Base-by-base conservation (phyloP, 2,888 invertebrate species). In the Andricus curvator region DNA sequence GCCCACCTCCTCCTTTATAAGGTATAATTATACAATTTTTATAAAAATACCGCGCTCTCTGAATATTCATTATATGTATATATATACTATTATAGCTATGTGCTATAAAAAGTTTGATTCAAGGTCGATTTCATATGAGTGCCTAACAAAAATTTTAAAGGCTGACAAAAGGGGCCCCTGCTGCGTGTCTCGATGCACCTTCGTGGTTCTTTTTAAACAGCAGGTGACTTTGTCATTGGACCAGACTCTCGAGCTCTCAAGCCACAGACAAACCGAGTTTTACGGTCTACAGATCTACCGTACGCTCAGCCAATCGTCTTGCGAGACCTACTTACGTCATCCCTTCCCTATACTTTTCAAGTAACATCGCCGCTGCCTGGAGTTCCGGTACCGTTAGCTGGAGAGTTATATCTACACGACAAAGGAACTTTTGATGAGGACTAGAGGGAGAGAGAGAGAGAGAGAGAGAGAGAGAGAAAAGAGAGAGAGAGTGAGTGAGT, bases 271-370 rank as follows among this genome's bases (percentile, higher is more conserved):
- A 80, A 80, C 79, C 81, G 76, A 79, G 84, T 81, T 85, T 82
- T 85, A 83, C 83, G 82, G 84, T 88, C 88, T 87, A 84, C 85
- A 85, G 85, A 83, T 81, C 60, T 56, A 48, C 83, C 82, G 82
- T 84, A 79, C 77, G 81, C 77, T 78, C 85, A 84, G 81, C 92
- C 92, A 92, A 92, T 92, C 87, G 85, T 83, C 78, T 80, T 66
- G 84, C 90, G 88, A 91, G 92, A 92, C 92, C 92, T 92, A 92
- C 91, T 91, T 92, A 90, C 88, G 89, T 87, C 87, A 86, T 84
- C 84, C 88, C 87, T 84, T 86, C 86, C 84, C 85, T 15, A 17
- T 65, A 77, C 62, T 79, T 70, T 80, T 70, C 84, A 82, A 82
- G 83, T 87, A 87, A 86, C 88, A 88, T 89, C 89, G 85, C 78